Conservation (phyloP, 2,888 invertebrate species). For the Apocheima hispidaria region DNA sequence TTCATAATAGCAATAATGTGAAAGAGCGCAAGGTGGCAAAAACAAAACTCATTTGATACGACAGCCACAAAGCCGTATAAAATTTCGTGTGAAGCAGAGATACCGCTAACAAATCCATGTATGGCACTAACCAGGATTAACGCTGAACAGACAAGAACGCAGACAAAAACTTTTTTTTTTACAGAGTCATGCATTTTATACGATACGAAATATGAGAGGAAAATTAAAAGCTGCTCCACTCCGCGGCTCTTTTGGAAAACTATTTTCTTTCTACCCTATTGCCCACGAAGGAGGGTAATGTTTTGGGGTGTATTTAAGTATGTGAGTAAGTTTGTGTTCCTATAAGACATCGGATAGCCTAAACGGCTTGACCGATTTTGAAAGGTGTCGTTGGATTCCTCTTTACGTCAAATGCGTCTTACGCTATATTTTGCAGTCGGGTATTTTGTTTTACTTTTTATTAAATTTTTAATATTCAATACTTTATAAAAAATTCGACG, state of each 20-base stretch:
- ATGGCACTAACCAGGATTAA: slow-evolving; percentile 14
- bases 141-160: slow-evolving; percentile 5
- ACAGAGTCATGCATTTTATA: background rate
- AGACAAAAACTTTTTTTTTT: slow-evolving; percentile 8
- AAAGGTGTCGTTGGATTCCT: too few relatives aligned
- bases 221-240: background rate
- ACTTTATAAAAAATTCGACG: too few relatives aligned
- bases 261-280: background rate
- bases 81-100: slow-evolving; percentile 18
- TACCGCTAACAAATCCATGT: slow-evolving; percentile 8
- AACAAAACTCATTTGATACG: background rate
- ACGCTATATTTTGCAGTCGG: too few relatives aligned
- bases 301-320: too few relatives aligned
- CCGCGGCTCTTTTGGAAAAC: background rate
- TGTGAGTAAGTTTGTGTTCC: too few relatives aligned
- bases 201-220: background rate
- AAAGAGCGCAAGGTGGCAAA: background rate
- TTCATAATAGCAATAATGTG: too few relatives aligned
- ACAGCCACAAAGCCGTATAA: background rate
- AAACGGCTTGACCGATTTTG: too few relatives aligned
- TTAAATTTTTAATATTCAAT: too few relatives aligned
- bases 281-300: too few relatives aligned
- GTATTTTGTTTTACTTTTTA: too few relatives aligned
- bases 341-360: too few relatives aligned
- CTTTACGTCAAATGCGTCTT: too few relatives aligned